These are phyloP conservation scores for Prostheceraeus crozeri DNA, from an alignment of 2,888 invertebrate species.

Conservation along the genomic window DNA sequence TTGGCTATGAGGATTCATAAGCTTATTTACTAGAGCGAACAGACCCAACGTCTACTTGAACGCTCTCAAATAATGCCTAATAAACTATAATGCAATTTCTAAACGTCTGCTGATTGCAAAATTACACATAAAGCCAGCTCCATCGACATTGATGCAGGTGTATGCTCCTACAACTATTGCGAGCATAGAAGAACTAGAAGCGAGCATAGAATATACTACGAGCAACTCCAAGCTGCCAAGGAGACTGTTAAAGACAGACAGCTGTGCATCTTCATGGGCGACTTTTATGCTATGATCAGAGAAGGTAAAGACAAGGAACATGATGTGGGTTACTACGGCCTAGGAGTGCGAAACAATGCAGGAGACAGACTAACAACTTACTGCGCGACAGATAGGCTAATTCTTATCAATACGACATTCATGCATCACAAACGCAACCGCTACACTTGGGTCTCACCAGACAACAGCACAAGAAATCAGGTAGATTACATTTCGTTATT, in stretches of 20 bases:
- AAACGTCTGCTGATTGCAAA: background rate
- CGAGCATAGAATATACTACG: too few species aligned
- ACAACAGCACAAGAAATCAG: constrained; percentile 18
- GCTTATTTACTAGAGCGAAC: too few species aligned
- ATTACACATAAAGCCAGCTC: background rate
- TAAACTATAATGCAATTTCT: constrained; percentile 16
- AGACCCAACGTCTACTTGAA: too few species aligned
- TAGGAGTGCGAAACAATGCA: background rate
- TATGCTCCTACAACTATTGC: background rate
- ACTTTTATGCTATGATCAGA: constrained; percentile 7
- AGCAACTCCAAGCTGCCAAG: too few species aligned
- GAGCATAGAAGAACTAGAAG: background rate
- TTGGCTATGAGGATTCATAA: too few species aligned
- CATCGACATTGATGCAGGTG: constrained; percentile 1
- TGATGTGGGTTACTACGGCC: background rate
- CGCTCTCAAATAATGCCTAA: too few species aligned
- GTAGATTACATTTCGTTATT: constrained; percentile 1
- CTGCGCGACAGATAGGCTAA: background rate
- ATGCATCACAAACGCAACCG: constrained; percentile 1
- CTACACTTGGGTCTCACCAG: constrained; percentile 13
- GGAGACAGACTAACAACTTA: constrained; percentile 4
- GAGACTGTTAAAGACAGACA: background rate
- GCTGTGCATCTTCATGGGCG: constrained; percentile 11
- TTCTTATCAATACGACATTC: constrained; percentile 1
- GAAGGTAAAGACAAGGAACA: constrained; percentile 4